A percentile compares a stretch with the other conserved stretches of the same genome.
These are phyloP conservation scores for Fistularia tabacaria DNA, from an alignment of 2,797 vertebrate species.

Conservation along the genomic window DNA sequence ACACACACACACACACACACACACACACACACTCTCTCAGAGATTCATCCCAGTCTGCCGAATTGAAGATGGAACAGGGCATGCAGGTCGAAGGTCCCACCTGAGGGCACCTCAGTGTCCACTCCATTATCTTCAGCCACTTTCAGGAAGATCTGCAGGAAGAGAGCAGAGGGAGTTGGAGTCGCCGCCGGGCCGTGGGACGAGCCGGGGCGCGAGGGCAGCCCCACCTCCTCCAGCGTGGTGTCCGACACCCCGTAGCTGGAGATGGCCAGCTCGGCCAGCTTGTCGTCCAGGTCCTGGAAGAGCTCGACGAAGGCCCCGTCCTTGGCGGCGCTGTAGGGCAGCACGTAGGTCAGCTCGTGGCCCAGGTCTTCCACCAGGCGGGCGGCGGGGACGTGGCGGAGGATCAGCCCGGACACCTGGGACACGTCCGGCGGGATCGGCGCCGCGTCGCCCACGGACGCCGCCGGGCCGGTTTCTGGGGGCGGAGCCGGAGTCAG, in stretches of 20 bases:
- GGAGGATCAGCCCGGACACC: slow-evolving; percentile 87
- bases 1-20: slow-evolving; percentile 11
- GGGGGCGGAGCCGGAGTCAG: slow-evolving; percentile 16
- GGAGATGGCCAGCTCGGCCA: slow-evolving; percentile 89
- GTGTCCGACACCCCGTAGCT: slow-evolving; percentile 97
- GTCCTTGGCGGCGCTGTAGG: slow-evolving; percentile 89
- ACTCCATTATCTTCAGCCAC: slow-evolving; percentile 95
- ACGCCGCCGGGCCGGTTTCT: slow-evolving; percentile 44
- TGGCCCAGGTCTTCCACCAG: slow-evolving; percentile 93
- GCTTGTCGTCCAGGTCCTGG: slow-evolving; percentile 87
- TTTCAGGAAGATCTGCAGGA: slow-evolving; percentile 91
- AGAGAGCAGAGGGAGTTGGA: not conserved
- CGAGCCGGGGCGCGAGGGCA: too few relatives aligned
- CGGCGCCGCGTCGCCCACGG: slow-evolving; percentile 24
- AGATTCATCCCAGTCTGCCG: too few relatives aligned
- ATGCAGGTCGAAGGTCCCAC: slow-evolving; percentile 58
- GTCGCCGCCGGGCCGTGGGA: too few relatives aligned
- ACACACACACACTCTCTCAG: too few relatives aligned
- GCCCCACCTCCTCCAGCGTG: slow-evolving; percentile 85
- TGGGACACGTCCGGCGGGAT: slow-evolving; percentile 76
- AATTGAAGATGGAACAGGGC: not conserved
- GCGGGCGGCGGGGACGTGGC: slow-evolving; percentile 85
- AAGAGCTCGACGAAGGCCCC: slow-evolving; percentile 92
- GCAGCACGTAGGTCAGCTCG: slow-evolving; percentile 90
- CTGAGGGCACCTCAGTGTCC: slow-evolving; percentile 87